phyloP scores from a whole-genome alignment of 2,888 invertebrate species.

The Rosalia funebris region DNA sequence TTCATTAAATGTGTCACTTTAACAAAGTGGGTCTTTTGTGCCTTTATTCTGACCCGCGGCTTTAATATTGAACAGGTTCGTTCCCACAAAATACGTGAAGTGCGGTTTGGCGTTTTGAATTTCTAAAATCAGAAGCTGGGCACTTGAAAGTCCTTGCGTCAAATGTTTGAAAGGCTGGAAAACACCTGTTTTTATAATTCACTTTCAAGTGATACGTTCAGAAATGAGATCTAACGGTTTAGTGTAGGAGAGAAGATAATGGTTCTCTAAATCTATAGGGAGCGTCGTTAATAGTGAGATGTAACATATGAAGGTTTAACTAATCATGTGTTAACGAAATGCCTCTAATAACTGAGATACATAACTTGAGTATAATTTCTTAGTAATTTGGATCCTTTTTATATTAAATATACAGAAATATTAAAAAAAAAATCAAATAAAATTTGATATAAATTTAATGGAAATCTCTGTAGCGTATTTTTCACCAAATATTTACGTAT shows the following conservation, averaged over 20 bases:
- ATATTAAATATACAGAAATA: no score
- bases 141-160: conserved; percentile 19
- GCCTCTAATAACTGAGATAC: no score
- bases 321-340: no score
- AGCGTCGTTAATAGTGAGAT: no score
- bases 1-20: conserved; percentile 59
- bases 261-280: no score
- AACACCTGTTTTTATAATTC: conserved; percentile 24
- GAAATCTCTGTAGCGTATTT: no score
- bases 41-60: conserved; percentile 43
- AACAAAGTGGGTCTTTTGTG: conserved; percentile 59
- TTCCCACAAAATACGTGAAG: conserved; percentile 42
- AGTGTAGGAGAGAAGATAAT: neutral
- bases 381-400: no score
- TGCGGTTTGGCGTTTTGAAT: conserved; percentile 25
- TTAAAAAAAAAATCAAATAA: no score
- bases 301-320: no score
- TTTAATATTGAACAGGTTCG: conserved; percentile 32
- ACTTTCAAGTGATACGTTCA: neutral
- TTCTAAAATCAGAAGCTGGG: conserved; percentile 18
- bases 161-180: conserved; percentile 6
- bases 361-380: no score
- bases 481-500: no score
- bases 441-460: no score
- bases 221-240: neutral